Base-by-base conservation (phyloP, 2,888 invertebrate genomes). In the Xanthia togata region DNA sequence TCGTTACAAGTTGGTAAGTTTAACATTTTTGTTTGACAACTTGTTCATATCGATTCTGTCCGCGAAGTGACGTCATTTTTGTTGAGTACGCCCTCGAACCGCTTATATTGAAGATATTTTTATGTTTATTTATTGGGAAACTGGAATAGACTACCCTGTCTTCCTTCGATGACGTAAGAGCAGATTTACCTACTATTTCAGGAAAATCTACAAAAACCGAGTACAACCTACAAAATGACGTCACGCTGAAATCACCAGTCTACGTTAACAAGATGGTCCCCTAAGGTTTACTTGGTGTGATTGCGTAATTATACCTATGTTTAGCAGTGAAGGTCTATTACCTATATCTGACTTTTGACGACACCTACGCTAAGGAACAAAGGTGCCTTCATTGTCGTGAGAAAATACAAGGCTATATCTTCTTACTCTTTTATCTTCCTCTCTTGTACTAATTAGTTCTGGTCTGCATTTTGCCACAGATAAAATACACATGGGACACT, bases 1-100 rank as follows among this genome's bases (percentile, higher is more conserved):
- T 89, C 83, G 86, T 85, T 83, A 89, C 85, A 89, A 92, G 85
- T 90, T 90, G 80, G 83, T 83, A 80, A 89, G 86, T 90, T 89
- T 82, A 87, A 89, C 89, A 89, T 89, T 90, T 90, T 90, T 87
- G 87, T 87, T 80, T 75, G 74, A 85, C 86, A 87, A 85, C 88
- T 86, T 80, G 81, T 78, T 85, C 55, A 68, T 76, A 82, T 84
- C 77, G 76, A 89, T 89, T 82, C 50, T 85, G 79, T 82, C 59
- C 69, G 69, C 26, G 47, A 11, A n/a, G 41, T 79, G 79, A 71
- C 77, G 79, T 78, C 26, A 70, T 47, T 71, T 63, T 55, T 55
- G 26, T 59, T 59, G 26, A 63, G 38, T 50, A 55, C 47, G 55
- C n/a, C 50, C 20, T 55, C 55, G 12, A 67, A 60, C 26, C n/a